phyloP scores from a whole-genome alignment of 2,888 invertebrate genomes.

The Odiellus spinosus region DNA sequence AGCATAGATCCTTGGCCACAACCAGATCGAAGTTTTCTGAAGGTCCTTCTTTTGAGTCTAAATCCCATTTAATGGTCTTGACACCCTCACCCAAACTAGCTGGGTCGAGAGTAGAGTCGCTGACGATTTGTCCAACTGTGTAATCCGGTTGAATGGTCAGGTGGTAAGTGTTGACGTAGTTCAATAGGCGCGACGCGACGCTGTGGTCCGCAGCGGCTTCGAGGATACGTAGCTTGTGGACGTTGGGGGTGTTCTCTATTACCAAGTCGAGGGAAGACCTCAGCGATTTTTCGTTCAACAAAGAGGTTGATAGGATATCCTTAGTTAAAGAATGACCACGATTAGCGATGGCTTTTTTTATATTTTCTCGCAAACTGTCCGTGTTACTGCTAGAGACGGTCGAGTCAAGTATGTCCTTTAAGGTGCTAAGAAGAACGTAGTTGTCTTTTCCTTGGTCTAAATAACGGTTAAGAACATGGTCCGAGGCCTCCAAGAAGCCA shows the following conservation, averaged over 20 bases:
- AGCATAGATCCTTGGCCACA: conserved; percentile 20
- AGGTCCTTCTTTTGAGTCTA: conserved; percentile 34
- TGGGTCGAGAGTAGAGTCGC: conserved; percentile 11
- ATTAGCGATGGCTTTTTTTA: conserved; percentile 13
- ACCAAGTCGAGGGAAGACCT: conserved; percentile 46
- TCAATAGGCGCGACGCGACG: conserved; percentile 9
- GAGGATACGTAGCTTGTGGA: conserved; percentile 49
- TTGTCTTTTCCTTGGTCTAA: conserved; percentile 13
- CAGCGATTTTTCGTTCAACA: conserved; percentile 21
- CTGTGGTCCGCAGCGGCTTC: conserved; percentile 38
- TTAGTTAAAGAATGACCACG: conserved; percentile 15
- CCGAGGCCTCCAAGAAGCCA: conserved; percentile 16
- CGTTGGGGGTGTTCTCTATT: conserved; percentile 54
- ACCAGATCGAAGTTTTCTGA: conserved; percentile 24
- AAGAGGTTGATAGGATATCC: conserved; percentile 21
- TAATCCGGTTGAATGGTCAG: conserved; percentile 37
- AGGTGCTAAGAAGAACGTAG: conserved; percentile 11
- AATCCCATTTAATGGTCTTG: conserved; percentile 47
- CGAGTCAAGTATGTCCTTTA: conserved; percentile 8
- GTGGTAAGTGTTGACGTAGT: conserved; percentile 12
- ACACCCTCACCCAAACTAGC: conserved; percentile 30
- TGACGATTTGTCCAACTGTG: conserved; percentile 37
- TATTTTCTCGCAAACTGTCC: conserved; percentile 11
- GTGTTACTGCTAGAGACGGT: conserved; percentile 9
- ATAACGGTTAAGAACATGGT: conserved; percentile 15